Conservation (phyloP, 53 echinoderm and acorn worm species). For the Mesocentrotus franciscanus region DNA sequence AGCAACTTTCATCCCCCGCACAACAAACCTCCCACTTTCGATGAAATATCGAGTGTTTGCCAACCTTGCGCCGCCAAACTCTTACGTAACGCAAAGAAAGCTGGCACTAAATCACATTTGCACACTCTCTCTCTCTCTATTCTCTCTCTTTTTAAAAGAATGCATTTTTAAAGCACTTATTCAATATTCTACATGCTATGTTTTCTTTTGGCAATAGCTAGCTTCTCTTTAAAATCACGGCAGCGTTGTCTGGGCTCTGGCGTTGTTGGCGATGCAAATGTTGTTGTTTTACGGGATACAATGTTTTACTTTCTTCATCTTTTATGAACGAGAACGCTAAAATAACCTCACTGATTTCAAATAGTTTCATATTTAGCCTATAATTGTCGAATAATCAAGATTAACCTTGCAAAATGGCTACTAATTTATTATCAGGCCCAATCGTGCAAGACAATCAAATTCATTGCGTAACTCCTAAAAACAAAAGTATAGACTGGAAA, state of each 20-base stretch:
- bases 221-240: neutral
- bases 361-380: too few relatives aligned
- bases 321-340: too few relatives aligned
- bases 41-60: constrained; percentile 37
- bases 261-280: neutral
- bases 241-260: neutral
- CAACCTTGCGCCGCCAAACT: constrained; percentile 46
- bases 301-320: too few relatives aligned
- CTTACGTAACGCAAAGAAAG: constrained; percentile 51
- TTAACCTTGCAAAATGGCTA: too few relatives aligned
- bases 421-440: too few relatives aligned
- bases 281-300: neutral
- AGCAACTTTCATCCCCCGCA: constrained; percentile 8
- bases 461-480: too few relatives aligned
- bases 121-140: neutral
- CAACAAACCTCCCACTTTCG: constrained; percentile 29
- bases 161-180: neutral
- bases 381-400: too few relatives aligned
- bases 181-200: neutral
- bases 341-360: too few relatives aligned
- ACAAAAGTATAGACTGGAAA: too few relatives aligned
- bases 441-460: too few relatives aligned
- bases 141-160: neutral
- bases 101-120: constrained; percentile 26
- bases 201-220: neutral